These are phyloP conservation scores for Tenebrio molitor DNA, from an alignment of 1,140 invertebrate genomes.

Conservation along the genomic window DNA sequence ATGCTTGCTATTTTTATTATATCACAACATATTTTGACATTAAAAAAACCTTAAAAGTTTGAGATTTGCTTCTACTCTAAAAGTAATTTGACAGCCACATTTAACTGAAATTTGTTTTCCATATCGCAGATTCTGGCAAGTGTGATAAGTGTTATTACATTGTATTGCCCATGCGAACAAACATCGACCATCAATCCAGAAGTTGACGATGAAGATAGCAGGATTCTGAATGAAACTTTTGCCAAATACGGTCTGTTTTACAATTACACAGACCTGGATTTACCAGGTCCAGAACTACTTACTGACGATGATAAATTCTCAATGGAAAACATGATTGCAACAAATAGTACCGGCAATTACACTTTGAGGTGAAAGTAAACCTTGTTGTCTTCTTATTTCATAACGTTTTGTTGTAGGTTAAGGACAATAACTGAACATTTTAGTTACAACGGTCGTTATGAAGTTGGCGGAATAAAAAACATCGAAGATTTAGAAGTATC, in stretches of 20 bases:
- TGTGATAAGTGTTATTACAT: no score
- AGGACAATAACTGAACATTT: conserved; percentile 1
- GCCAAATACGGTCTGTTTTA: not conserved
- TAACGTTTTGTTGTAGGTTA: not conserved
- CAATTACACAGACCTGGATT: not conserved
- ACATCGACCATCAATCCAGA: no score
- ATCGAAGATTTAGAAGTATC: not conserved
- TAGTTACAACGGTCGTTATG: conserved; percentile 1
- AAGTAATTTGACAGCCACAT: no score
- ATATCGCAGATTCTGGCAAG: no score
- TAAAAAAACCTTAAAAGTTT: no score
- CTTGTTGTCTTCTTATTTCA: not conserved
- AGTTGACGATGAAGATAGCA: not conserved
- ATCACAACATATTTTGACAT: no score
- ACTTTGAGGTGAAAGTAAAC: conserved; percentile 13
- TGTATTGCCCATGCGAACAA: no score
- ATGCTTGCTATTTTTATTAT: no score
- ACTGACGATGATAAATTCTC: not conserved
- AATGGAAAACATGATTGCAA: no score
- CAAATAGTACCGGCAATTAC: not conserved
- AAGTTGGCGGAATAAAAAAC: not conserved
- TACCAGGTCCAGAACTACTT: not conserved
- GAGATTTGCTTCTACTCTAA: no score
- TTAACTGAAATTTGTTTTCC: no score
- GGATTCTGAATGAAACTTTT: not conserved